Base-by-base conservation (phyloP, 2,797 vertebrate genomes). In the Morus bassanus region DNA sequence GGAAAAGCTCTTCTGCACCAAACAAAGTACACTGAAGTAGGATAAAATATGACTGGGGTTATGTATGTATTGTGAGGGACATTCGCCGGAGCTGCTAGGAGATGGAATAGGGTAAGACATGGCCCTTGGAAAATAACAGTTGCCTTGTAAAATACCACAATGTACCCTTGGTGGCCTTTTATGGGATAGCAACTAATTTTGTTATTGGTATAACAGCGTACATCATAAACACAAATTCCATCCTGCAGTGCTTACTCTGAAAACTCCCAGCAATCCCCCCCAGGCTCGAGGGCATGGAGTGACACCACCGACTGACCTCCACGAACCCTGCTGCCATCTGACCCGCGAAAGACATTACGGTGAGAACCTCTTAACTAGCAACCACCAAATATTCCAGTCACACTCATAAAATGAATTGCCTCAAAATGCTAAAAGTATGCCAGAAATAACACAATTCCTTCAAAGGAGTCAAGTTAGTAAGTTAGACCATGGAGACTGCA, bases 361-460 rank as follows among this genome's bases (percentile, higher is more conserved):
- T 43, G 61, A 88, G 43, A 80, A 64, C 24, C 25, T 65, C 84
- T 67, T 33, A 65, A 81, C 78, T 76, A 86, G 80, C 63, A 67
- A 56, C 77, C 53, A 85, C 90, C 80, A 87, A 67, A 56, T 64
- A 84, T 27, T 81, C 76, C 87, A 31, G 73, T 65, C 43, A 13
- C 59, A 31, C 23, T 73, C 76, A 25, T 63, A 64, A 89, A 92
- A 83, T 3, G 12, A 78, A 86, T 30, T 30, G 91, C 67, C 67
- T 72, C 18, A 27, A 93, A 91, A 83, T 5, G 14, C 57, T 94
- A 53, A 30, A 78, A 72, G 59, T 78, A 70, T 61, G 83, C 80
- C 80, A 95, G 89, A 88, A 97, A 96, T 73, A 95, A 97, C 91
- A 79, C 5, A 16, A 74, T 78, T 67, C 53, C 65, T 93, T 61